These are phyloP conservation scores for Psilanteris sp. DNA, from an alignment of 1,140 invertebrate genomes.

Conservation along the genomic window DNA sequence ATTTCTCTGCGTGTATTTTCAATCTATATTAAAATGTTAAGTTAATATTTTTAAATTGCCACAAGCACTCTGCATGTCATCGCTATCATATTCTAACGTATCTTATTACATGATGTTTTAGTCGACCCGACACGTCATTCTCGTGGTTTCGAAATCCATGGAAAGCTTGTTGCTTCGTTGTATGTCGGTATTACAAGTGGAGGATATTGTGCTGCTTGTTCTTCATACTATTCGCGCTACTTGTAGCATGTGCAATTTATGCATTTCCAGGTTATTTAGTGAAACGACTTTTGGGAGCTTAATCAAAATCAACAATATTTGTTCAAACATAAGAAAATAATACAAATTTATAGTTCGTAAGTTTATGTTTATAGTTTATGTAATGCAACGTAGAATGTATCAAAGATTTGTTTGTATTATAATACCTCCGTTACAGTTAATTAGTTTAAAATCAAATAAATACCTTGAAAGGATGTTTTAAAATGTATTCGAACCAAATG, in stretches of 20 bases:
- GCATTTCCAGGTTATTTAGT: conserved; percentile 80
- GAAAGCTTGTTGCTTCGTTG: conserved; percentile 80
- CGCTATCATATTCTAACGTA: conserved; percentile 32
- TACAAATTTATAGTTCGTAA: no score
- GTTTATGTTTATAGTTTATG: no score
- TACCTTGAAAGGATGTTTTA: no score
- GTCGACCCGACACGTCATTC: conserved; percentile 83
- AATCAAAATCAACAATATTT: conserved; percentile 49
- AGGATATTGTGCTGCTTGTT: conserved; percentile 75
- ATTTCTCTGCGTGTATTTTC: no score
- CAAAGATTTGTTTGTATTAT: no score
- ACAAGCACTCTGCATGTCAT: no score
- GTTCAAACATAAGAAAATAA: no score
- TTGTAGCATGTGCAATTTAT: conserved; percentile 78
- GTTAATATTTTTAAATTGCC: no score
- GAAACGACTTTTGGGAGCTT: conserved; percentile 78
- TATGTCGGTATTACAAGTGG: conserved; percentile 81
- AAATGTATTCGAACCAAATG: not conserved
- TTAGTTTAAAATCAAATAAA: no score
- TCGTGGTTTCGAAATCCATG: conserved; percentile 83
- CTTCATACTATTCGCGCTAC: conserved; percentile 70
- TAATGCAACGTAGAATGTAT: no score
- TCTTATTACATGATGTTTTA: conserved; percentile 71
- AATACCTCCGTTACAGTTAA: no score
- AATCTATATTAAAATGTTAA: no score